Conservation (phyloP, 92 coral and sea anemone species). For the Heliopora coerulea region DNA sequence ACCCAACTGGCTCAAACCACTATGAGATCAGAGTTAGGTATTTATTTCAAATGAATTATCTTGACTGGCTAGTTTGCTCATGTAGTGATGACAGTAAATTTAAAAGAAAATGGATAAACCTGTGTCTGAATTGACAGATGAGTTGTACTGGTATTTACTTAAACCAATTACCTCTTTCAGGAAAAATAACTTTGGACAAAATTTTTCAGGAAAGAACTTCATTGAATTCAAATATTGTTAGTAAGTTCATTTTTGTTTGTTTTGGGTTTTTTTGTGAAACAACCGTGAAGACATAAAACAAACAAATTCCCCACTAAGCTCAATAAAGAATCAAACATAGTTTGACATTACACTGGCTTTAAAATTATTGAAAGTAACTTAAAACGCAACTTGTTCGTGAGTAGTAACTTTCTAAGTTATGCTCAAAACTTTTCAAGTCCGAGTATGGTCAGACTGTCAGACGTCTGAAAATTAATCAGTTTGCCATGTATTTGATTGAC, state of each 20-base stretch:
- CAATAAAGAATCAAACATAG: too few species aligned
- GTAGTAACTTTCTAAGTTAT: too few species aligned
- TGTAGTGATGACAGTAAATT: too few species aligned
- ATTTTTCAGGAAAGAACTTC: conserved; percentile 90
- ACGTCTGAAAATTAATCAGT: too few species aligned
- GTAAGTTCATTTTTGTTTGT: conserved; percentile 41
- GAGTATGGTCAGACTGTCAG: too few species aligned
- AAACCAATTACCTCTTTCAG: conserved; percentile 41
- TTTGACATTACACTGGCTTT: too few species aligned
- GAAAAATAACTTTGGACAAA: conserved; percentile 88
- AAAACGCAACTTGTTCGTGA: too few species aligned
- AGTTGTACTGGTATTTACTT: neutral
- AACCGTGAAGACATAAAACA: neutral
- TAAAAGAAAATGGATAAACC: too few species aligned
- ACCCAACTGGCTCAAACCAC: conserved; percentile 97
- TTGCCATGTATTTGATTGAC: neutral
- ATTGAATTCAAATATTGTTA: conserved; percentile 88
- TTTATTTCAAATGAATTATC: neutral
- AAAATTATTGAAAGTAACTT: too few species aligned
- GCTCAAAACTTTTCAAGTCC: too few species aligned
- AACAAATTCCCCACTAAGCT: too few species aligned
- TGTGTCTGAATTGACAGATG: too few species aligned
- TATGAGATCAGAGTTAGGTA: conserved; percentile 98
- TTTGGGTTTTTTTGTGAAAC: neutral
- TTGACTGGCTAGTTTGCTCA: neutral